A percentile compares a stretch with the other conserved stretches of the same genome.
Evolutionary conservation across 2,888 invertebrate species (phyloP).

Genomic region (Lasioglossum morio): DNA sequence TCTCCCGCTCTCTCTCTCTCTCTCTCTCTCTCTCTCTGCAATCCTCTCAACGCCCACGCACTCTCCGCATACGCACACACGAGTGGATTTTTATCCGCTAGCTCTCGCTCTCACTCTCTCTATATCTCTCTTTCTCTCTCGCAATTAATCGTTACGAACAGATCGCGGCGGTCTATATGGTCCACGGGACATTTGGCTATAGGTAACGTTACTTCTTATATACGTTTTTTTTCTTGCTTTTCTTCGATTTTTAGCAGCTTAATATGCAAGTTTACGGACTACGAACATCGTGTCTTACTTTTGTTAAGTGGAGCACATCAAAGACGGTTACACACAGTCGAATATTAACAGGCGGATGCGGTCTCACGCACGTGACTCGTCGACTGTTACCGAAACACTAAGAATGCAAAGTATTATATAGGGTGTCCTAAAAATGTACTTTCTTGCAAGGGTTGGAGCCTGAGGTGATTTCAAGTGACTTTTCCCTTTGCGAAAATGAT

Average conservation of each 20-base stretch:
- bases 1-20: neutral
- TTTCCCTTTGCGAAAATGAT: too few relatives aligned
- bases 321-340: conserved; percentile 58
- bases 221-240: conserved; percentile 32
- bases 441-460: too few relatives aligned
- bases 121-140: conserved; percentile 49
- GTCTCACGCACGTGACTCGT: conserved; percentile 57
- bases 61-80: neutral
- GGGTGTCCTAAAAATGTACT: too few relatives aligned
- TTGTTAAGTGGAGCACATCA: conserved; percentile 63
- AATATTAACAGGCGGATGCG: conserved; percentile 48
- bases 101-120: neutral
- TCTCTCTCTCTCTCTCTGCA: neutral
- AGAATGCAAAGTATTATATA: too few relatives aligned
- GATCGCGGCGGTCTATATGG: conserved; percentile 79
- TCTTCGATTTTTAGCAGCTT: conserved; percentile 28
- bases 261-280: conserved; percentile 57
- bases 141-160: conserved; percentile 60
- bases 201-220: conserved; percentile 72
- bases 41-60: neutral
- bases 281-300: conserved; percentile 56
- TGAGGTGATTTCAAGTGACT: too few relatives aligned
- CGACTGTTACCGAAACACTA: neutral
- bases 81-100: neutral
- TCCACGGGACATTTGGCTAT: conserved; percentile 83